Evolutionary conservation across 2,797 vertebrate species (phyloP).

Genomic region (Rhincodon typus): DNA sequence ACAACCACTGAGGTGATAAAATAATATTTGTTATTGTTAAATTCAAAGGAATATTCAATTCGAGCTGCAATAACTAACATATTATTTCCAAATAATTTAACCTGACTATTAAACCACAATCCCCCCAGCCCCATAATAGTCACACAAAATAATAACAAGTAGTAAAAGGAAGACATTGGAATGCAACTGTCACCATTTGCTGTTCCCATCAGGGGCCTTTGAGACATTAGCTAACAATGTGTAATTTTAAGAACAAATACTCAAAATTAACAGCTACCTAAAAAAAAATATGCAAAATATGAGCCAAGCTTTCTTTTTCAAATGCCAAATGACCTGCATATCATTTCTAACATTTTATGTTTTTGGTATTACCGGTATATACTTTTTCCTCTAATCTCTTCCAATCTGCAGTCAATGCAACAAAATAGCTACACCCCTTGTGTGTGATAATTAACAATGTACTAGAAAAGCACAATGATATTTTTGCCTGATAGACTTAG

Average conservation of each 20-base stretch:
- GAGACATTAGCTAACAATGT: neutral
- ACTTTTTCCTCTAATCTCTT: neutral
- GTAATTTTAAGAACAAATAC: neutral
- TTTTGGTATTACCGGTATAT: neutral
- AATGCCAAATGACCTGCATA: neutral
- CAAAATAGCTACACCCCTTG: neutral
- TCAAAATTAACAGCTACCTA: neutral
- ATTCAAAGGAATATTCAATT: neutral
- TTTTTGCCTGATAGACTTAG: neutral
- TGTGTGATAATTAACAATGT: neutral
- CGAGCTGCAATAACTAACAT: neutral
- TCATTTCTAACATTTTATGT: neutral
- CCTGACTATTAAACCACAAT: neutral
- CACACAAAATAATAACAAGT: neutral
- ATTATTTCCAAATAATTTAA: neutral
- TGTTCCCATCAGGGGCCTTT: neutral
- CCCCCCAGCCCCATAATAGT: neutral
- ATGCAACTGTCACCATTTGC: neutral
- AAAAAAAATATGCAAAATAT: neutral
- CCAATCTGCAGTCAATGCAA: neutral
- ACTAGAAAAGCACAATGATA: neutral
- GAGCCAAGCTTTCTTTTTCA: neutral
- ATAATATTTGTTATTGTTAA: neutral
- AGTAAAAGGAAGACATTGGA: neutral
- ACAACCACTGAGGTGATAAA: neutral